Percentiles rank a stretch among this genome's conserved stretches.
Conservation (phyloP, 2,113 vertebrate species). For the Sciurus niger region DNA sequence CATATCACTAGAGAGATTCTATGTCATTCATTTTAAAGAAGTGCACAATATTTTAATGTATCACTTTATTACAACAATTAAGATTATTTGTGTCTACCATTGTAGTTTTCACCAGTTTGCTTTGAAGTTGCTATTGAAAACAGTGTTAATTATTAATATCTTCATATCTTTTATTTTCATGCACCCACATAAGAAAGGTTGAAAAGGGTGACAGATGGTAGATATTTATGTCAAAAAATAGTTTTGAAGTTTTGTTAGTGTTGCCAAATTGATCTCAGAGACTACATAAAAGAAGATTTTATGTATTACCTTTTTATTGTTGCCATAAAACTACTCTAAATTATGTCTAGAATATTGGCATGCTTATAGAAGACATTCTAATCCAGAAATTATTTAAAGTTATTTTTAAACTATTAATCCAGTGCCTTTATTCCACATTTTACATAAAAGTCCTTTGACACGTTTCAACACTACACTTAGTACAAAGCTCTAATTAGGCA, state of each 20-base stretch:
- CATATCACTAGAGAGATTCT: neutral
- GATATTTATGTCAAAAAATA: neutral
- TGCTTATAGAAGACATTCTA: neutral
- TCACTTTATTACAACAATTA: neutral
- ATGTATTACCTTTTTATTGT: neutral
- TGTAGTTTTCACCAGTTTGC: neutral
- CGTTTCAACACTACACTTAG: neutral
- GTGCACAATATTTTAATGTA: neutral
- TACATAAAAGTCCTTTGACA: neutral
- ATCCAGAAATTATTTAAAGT: neutral
- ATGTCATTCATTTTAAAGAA: neutral
- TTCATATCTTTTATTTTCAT: neutral
- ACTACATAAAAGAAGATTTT: neutral
- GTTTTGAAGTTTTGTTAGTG: neutral
- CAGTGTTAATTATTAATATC: neutral
- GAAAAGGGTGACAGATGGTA: neutral
- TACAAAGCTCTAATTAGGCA: neutral
- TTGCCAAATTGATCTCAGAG: neutral
- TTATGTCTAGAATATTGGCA: neutral
- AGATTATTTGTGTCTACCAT: neutral
- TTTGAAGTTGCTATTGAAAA: neutral
- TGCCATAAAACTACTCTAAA: neutral
- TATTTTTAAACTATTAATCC: constrained; percentile 20
- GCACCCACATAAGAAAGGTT: neutral
- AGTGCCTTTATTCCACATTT: neutral